A percentile compares a stretch with the other conserved stretches of the same genome.
Evolutionary conservation across 2,797 vertebrate species (phyloP).

Genomic region (Pipistrellus nathusii): DNA sequence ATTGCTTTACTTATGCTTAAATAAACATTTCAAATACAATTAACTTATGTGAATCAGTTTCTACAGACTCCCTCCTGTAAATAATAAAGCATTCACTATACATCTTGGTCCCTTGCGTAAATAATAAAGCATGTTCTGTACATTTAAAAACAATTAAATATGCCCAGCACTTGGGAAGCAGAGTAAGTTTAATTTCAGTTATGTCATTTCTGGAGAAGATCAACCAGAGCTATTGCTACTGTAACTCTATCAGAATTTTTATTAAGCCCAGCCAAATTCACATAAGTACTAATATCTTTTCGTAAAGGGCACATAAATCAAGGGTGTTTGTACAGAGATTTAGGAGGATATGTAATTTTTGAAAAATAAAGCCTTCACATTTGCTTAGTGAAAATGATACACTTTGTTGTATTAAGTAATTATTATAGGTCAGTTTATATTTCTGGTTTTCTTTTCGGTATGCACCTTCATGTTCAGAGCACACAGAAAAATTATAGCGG

Average conservation of each 20-base stretch:
- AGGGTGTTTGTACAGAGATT: not conserved
- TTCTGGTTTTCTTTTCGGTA: not conserved
- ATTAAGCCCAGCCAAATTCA: slow-evolving; percentile 31
- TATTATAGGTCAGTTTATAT: slow-evolving; percentile 16
- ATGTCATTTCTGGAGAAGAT: not conserved
- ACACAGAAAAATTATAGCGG: slow-evolving; percentile 43
- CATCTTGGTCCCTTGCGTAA: not conserved
- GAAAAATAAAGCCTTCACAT: not conserved
- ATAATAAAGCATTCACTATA: slow-evolving; percentile 17
- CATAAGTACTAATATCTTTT: not conserved
- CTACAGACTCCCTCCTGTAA: slow-evolving; percentile 1
- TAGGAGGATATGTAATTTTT: slow-evolving; percentile 30
- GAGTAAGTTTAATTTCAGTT: not conserved
- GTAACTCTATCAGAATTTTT: slow-evolving; percentile 30
- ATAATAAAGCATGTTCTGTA: slow-evolving; percentile 21
- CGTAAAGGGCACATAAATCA: not conserved
- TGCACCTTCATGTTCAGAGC: slow-evolving; percentile 30
- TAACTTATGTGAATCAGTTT: not conserved
- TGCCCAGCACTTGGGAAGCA: not conserved
- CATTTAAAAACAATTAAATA: slow-evolving; percentile 23
- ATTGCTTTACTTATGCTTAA: slow-evolving; percentile 29
- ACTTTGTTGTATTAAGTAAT: slow-evolving; percentile 43
- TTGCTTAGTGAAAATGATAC: slow-evolving; percentile 69
- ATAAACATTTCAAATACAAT: slow-evolving; percentile 45
- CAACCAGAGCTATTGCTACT: not conserved